Percentiles rank a stretch among this genome's conserved stretches.
phyloP scores from a whole-genome alignment of 1,140 invertebrate genomes.

The Megalopta genalis region DNA sequence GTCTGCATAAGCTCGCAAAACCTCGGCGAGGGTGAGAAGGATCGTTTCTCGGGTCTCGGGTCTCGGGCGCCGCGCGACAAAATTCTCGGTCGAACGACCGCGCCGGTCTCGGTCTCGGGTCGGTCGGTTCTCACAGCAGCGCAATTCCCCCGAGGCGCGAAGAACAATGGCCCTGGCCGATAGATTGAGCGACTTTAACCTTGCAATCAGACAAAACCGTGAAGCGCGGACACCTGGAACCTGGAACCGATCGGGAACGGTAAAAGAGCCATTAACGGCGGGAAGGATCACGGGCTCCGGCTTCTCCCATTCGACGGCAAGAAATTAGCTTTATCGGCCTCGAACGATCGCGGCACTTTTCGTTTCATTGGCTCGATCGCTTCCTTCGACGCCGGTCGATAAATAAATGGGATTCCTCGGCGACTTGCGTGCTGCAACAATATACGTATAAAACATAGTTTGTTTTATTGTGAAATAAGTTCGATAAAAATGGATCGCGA shows the following conservation, averaged over 20 bases:
- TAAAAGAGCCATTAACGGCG: slow-evolving; percentile 22
- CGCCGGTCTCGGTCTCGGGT: no score
- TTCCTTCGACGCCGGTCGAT: background rate
- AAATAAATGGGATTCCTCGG: background rate
- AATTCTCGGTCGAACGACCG: no score
- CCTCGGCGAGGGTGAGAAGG: no score
- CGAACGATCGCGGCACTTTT: slow-evolving; percentile 5
- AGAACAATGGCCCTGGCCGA: background rate
- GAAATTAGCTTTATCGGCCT: slow-evolving; percentile 13
- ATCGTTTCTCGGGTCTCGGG: no score
- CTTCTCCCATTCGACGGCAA: background rate
- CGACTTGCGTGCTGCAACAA: background rate
- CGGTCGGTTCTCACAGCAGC: no score
- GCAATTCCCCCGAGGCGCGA: background rate
- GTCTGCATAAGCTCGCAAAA: no score
- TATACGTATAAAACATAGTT: no score
- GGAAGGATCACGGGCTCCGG: background rate
- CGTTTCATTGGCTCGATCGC: background rate
- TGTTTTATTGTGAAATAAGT: no score
- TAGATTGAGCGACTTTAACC: background rate
- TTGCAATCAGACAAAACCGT: slow-evolving; percentile 20
- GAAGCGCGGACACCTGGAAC: background rate
- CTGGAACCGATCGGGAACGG: slow-evolving; percentile 24
- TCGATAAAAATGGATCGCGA: no score
- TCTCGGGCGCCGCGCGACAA: no score